Evolutionary conservation across 1,140 invertebrate species (phyloP), one percentile per base, ranked within the genome.

Genomic region (Pogonomyrmex californicus): DNA sequence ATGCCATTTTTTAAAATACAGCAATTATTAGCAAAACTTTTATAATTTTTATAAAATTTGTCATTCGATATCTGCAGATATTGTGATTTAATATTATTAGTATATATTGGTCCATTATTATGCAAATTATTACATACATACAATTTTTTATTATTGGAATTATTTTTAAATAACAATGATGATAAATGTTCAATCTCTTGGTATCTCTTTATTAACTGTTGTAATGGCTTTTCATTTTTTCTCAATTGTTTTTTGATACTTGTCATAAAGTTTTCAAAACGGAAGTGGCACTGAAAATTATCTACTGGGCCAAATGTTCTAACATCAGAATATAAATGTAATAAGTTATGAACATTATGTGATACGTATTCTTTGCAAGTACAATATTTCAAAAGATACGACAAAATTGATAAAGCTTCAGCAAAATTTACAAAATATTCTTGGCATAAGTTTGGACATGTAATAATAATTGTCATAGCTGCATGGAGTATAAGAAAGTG

Each of bases 321-420:
- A n/a, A n/a, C n/a, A n/a, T n/a, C n/a, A n/a, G n/a, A n/a, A n/a
- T n/a, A n/a, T n/a, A n/a, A n/a, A n/a, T n/a, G n/a, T n/a, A n/a
- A n/a, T n/a, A n/a, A n/a, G n/a, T 71, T 71, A 12, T 73, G 70
- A 4, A 73, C 9, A 9, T 75, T 58, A 56, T 75, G 51, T 14
- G 71, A 75, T 2, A 75, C 0, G 9, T 75, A 75, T 23, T 75
- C 4, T 75, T 12, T 58, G 7, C 71, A n/a, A 51, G 9, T 75
- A 75, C 38, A 75, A 56, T 41, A 75, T 36, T 41, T 58, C 9
- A 58, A 75, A 58, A 2, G 71, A 56, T 0, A 6, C 6, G 4
- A 75, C 71, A 56, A 75, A 75, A 41, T 75, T 2, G 1, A 4
- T 56, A 75, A 56, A 38, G 17, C 4, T n/a, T n/a, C n/a, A n/a